Evolutionary conservation across 2,113 vertebrate genomes (phyloP), one percentile per base, ranked within the genome.

Genomic region (Pomatorhinus ruficollis): DNA sequence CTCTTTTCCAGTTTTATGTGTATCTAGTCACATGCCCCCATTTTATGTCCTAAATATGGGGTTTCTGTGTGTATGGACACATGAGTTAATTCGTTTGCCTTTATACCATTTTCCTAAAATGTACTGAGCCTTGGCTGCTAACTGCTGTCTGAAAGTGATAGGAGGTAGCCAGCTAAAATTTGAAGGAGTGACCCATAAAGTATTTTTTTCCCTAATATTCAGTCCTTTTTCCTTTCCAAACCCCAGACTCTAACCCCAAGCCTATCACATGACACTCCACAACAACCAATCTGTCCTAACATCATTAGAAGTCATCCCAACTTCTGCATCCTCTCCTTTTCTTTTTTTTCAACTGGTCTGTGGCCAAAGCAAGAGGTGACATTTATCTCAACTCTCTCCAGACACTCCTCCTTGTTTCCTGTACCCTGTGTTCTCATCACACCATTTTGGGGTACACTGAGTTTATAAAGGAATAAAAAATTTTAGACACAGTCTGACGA

Each of bases 261-360:
- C 13, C 9, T 27, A 16, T 45, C 0, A 0, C 6, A 19, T n/a
- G 18, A 15, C 11, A 54, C 83, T 91, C 68, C 19, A 16, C 28
- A 71, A 28, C n/a, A 75, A 6, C 28, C 10, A 28, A 12, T 54
- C 17, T 63, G 18, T 33, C 17, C 31, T 47, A 47, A 88, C 82
- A 50, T 20, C 5, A 10, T 50, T 71, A 37, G 15, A 89, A 53
- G 10, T 54, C 31, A 71, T 50, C 39, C 11, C 31, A 76, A 2
- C 2, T 15, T 57, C 24, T 27, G 6, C 20, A 19, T 53, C 2
- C 5, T 47, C 47, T 83, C 27, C 22, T 50, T 11, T 47, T 21
- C 21, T 8, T 22, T 53, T 44, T 82, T 27, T 47, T 33, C 1
- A 5, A 2, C 8, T 39, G 9, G 10, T 71, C 37, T 71, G 2